Percentiles rank a stretch among this genome's conserved stretches.
Conservation (phyloP, 2,797 vertebrate species). For the Siniperca undulata region DNA sequence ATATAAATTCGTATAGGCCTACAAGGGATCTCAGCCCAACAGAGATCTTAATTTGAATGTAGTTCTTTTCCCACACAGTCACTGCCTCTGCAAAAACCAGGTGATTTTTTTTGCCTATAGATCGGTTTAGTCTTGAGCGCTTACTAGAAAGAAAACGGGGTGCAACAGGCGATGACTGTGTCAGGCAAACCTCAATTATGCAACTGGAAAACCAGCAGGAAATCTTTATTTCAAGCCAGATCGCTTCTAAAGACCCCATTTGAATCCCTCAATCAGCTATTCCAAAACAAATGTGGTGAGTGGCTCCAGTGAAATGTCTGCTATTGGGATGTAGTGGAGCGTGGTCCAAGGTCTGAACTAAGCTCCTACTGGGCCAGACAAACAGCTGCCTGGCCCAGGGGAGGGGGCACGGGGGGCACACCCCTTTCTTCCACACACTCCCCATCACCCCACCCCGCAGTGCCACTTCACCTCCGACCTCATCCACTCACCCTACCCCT, state of each 20-base stretch:
- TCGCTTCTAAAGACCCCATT: constrained; percentile 54
- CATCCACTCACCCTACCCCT: constrained; percentile 79
- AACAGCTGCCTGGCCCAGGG: constrained; percentile 80
- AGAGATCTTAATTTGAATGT: constrained; percentile 81
- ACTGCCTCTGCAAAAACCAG: constrained; percentile 42
- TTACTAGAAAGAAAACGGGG: constrained; percentile 44
- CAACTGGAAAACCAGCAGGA: constrained; percentile 74
- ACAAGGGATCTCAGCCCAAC: constrained; percentile 76
- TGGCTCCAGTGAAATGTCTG: constrained; percentile 72
- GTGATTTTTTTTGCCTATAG: constrained; percentile 38
- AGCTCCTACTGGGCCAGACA: constrained; percentile 84
- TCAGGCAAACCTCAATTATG: constrained; percentile 43
- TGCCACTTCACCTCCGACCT: constrained; percentile 87
- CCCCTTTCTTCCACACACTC: constrained; percentile 80
- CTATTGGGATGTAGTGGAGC: constrained; percentile 84
- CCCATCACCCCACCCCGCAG: constrained; percentile 72
- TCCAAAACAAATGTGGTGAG: constrained; percentile 78
- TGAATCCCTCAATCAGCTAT: constrained; percentile 71
- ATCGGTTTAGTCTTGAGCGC: constrained; percentile 35
- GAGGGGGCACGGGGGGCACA: constrained; percentile 61
- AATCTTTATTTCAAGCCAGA: constrained; percentile 70
- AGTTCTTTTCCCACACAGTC: constrained; percentile 54
- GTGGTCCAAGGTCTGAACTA: constrained; percentile 78
- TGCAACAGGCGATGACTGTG: constrained; percentile 58
- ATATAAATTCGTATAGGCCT: constrained; percentile 79